Percentiles rank a stretch among this genome's conserved stretches.
These are phyloP conservation scores for Melanerpes aurifrons DNA, from an alignment of 2,113 vertebrate species.

Conservation along the genomic window DNA sequence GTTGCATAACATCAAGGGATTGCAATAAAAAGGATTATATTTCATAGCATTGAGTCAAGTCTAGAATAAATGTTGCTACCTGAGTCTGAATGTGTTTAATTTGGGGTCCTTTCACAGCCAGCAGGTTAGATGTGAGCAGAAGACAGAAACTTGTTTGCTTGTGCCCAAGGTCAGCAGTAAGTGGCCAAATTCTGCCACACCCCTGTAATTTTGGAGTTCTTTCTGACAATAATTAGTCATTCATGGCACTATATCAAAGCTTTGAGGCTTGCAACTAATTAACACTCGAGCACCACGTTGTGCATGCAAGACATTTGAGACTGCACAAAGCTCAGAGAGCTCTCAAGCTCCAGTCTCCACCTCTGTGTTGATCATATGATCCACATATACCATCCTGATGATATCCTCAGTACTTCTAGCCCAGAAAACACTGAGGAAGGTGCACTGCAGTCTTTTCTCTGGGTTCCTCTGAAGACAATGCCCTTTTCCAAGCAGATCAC, in stretches of 20 bases:
- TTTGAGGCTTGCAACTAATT: background rate
- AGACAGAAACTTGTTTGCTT: background rate
- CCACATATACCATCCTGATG: background rate
- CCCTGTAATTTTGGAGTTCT: background rate
- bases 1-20: background rate
- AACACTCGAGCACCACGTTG: background rate
- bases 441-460: background rate
- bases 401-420: background rate
- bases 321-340: background rate
- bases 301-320: background rate
- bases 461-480: background rate
- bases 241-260: background rate
- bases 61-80: background rate
- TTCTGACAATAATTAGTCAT: background rate
- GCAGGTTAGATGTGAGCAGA: background rate
- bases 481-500: background rate
- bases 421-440: background rate
- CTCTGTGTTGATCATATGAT: background rate
- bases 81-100: background rate
- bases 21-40: background rate
- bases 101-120: background rate
- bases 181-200: background rate
- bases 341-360: background rate
- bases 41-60: background rate
- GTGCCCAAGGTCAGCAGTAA: background rate